phyloP scores from a whole-genome alignment of 2,113 vertebrate species.

The Cairina moschata region DNA sequence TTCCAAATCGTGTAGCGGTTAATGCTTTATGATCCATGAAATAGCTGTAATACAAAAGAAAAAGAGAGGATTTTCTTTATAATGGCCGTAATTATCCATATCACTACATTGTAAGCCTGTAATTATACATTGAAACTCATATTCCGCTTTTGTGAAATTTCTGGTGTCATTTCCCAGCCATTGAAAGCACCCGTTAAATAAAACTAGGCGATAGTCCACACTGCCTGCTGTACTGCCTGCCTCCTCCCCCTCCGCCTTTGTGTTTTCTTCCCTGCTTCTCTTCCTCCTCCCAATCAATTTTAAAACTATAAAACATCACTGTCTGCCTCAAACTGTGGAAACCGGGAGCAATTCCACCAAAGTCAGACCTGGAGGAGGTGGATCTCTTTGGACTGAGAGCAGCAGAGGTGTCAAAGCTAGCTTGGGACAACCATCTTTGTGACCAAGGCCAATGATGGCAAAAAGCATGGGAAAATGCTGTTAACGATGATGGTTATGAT shows the following conservation, averaged over 20 bases:
- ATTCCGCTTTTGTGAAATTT: constrained; percentile 2
- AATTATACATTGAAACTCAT: constrained; percentile 21
- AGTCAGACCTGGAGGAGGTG: not conserved
- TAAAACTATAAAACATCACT: not conserved
- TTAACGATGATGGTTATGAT: not conserved
- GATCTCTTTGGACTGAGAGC: not conserved
- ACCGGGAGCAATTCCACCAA: not conserved
- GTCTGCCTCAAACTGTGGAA: not conserved
- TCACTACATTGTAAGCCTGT: constrained; percentile 40
- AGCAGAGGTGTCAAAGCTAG: not conserved
- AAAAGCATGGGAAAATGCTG: not conserved
- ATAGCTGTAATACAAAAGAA: constrained; percentile 8
- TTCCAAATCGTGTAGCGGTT: constrained; percentile 38
- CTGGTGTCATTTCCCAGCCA: constrained; percentile 23
- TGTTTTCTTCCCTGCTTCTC: not conserved
- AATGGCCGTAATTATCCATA: constrained; percentile 43
- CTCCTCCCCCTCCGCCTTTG: not conserved
- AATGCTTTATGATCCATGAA: constrained; percentile 51
- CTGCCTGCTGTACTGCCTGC: constrained; percentile 9
- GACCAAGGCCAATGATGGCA: not conserved
- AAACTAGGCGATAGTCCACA: not conserved
- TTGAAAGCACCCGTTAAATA: constrained; percentile 17
- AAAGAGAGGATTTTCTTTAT: constrained; percentile 21
- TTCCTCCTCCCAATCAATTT: not conserved
- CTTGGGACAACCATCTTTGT: not conserved